Conservation (phyloP, 2,113 vertebrate genomes). For the Pteruthius melanotis region DNA sequence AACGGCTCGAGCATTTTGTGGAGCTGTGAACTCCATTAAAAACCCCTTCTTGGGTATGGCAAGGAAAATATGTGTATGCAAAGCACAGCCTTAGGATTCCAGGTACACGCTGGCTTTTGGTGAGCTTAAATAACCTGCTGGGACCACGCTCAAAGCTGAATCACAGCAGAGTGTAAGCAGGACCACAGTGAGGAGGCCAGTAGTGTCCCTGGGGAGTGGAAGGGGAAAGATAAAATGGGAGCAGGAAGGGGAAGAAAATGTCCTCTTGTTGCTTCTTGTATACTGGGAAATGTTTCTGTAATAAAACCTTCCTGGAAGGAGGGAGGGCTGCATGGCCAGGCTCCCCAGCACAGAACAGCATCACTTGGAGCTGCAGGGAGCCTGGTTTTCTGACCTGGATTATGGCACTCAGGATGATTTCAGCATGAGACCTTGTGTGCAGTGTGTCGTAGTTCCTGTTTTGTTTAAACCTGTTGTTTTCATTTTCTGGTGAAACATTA, state of each 20-base stretch:
- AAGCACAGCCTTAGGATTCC: background rate
- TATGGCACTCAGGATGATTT: background rate
- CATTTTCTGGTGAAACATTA: background rate
- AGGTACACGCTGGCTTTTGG: background rate
- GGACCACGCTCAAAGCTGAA: rapidly evolving
- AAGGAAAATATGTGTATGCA: background rate
- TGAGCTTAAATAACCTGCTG: background rate
- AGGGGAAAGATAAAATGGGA: background rate
- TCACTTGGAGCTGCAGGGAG: background rate
- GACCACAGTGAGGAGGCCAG: background rate
- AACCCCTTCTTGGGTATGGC: background rate
- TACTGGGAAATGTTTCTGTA: background rate
- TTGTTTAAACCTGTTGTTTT: background rate
- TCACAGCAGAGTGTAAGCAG: background rate
- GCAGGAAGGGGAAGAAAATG: background rate
- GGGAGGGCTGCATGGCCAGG: background rate
- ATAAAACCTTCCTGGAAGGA: background rate
- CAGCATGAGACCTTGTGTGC: background rate
- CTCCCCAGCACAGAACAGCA: background rate
- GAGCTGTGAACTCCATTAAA: background rate
- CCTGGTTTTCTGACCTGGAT: background rate
- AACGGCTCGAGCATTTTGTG: background rate
- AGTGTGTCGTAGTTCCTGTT: rapidly evolving
- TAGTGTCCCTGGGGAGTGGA: too few relatives aligned
- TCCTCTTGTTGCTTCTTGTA: rapidly evolving